Evolutionary conservation across 2,888 invertebrate species (phyloP), one percentile per base, ranked within the genome.

Genomic region (Thalpophila matura): DNA sequence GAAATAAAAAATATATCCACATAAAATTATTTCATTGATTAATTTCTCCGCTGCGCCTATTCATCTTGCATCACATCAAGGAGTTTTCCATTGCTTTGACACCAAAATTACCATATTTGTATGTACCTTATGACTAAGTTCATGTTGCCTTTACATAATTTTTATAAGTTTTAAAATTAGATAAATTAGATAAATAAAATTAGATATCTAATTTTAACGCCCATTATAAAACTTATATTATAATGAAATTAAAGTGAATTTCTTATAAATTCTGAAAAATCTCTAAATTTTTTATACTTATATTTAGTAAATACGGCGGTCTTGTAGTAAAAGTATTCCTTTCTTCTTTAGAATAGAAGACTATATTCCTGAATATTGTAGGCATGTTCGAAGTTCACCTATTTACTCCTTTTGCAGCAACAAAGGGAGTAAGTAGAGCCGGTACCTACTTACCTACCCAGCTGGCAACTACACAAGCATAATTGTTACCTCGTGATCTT

Each of bases 91-190:
- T 43, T 37, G n/a, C 20, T 61, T 64, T 65, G 43, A 62, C 59
- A 45, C 26, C 35, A 29, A 65, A 57, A 67, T 64, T 62, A 67
- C 5, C 62, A 16, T 74, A 71, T 62, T 55, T 58, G 40, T 10
- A 42, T 4, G 12, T 29, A 63, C 58, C 47, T 18, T 60, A 40
- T 20, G 16, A 16, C 50, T 16, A 68, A 31, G 61, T 57, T 37
- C 45, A 43, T 33, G 54, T 38, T 61, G 49, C 37, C 29, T 56
- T 74, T 79, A 67, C 29, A 24, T 74, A 79, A 79, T 60, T n/a
- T 14, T 14, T 14, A n/a, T n/a, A n/a, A n/a, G n/a, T n/a, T n/a
- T n/a, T n/a, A n/a, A n/a, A n/a, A n/a, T n/a, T n/a, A n/a, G n/a
- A n/a, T n/a, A n/a, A n/a, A n/a, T n/a, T n/a, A n/a, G n/a, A n/a